phyloP scores from a whole-genome alignment of 2,113 vertebrate species.

The Neodontobutis hainanensis region DNA sequence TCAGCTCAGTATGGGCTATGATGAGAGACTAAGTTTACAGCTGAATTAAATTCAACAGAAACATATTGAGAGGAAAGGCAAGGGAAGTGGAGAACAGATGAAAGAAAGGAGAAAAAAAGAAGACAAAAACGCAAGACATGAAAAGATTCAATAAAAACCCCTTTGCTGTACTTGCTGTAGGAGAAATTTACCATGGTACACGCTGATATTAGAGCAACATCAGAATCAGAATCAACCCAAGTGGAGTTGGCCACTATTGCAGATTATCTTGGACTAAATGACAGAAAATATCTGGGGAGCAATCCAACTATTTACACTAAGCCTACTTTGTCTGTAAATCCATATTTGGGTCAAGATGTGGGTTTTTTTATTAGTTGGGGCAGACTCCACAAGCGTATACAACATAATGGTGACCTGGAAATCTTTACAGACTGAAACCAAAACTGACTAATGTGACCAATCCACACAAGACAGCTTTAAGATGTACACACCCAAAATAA shows the following conservation, averaged over 20 bases:
- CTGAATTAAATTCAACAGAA: constrained; percentile 58
- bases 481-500: no score
- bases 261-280: constrained; percentile 58
- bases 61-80: constrained; percentile 40
- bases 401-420: no score
- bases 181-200: constrained; percentile 23
- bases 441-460: no score
- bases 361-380: constrained; percentile 42
- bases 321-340: constrained; percentile 54
- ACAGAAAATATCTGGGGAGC: constrained; percentile 53
- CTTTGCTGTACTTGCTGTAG: not conserved
- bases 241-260: constrained; percentile 42
- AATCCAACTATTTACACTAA: constrained; percentile 62
- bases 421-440: no score
- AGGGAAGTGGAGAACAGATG: not conserved
- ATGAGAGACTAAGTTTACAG: constrained; percentile 52
- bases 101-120: not conserved
- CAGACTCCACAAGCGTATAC: no score
- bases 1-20: constrained; percentile 52
- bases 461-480: no score
- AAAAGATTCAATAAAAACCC: not conserved
- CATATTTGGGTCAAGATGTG: constrained; percentile 45
- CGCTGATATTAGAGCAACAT: constrained; percentile 34
- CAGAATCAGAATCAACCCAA: constrained; percentile 49
- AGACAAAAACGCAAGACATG: not conserved